phyloP scores from a whole-genome alignment of 1,140 invertebrate genomes.

The Adoxophyes honmai region DNA sequence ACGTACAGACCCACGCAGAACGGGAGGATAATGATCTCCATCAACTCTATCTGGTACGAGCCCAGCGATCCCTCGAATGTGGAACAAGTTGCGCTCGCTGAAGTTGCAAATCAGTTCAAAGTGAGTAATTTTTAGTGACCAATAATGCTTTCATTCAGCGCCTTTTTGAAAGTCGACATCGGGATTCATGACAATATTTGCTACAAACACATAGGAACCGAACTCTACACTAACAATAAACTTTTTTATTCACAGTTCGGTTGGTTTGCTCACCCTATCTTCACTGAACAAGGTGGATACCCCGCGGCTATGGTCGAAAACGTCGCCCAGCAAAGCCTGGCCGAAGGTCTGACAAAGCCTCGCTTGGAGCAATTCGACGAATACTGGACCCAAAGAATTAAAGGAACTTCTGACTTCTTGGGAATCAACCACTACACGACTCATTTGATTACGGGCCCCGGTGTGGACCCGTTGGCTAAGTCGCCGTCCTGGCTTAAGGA shows the following conservation, averaged over 20 bases:
- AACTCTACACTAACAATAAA: too few species aligned
- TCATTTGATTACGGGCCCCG: conserved; percentile 60
- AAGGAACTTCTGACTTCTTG: conserved; percentile 76
- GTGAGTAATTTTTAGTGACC: too few species aligned
- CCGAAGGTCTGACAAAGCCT: conserved; percentile 65
- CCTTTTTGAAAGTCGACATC: too few species aligned
- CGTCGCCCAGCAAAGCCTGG: conserved; percentile 66
- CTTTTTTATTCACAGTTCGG: conserved; percentile 70
- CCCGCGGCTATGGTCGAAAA: conserved; percentile 77
- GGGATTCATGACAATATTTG: too few species aligned
- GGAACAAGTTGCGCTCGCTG: conserved; percentile 64
- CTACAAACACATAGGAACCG: too few species aligned
- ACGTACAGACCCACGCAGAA: conserved; percentile 68
- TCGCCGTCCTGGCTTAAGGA: conserved; percentile 74
- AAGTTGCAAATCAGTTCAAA: conserved; percentile 74
- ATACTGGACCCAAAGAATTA: conserved; percentile 69
- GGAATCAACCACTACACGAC: conserved; percentile 76
- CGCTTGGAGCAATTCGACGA: conserved; percentile 73
- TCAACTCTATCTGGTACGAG: conserved; percentile 74
- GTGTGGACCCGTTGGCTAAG: conserved; percentile 61
- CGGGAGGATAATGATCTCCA: conserved; percentile 74
- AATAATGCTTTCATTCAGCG: too few species aligned
- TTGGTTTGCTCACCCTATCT: conserved; percentile 81
- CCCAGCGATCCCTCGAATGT: conserved; percentile 59
- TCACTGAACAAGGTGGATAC: conserved; percentile 79